Evolutionary conservation across 2,888 invertebrate species (phyloP).

Genomic region (Encarsia formosa): DNA sequence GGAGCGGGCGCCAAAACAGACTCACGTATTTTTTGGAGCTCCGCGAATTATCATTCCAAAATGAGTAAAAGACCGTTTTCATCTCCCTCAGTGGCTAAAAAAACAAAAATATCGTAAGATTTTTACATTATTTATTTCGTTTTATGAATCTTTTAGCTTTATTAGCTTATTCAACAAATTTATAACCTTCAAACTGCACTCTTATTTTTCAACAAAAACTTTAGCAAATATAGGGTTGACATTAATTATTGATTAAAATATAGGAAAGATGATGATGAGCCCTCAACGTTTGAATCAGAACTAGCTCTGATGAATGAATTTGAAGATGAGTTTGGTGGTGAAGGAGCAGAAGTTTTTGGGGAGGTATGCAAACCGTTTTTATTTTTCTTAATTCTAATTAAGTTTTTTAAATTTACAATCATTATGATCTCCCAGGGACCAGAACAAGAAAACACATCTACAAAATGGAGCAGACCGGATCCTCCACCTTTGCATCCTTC

Average conservation of each 20-base stretch:
- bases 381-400: slow-evolving; percentile 5
- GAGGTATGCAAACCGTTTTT: slow-evolving; percentile 40
- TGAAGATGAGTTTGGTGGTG: slow-evolving; percentile 53
- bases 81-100: slow-evolving; percentile 12
- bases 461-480: slow-evolving; percentile 74
- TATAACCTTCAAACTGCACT: slow-evolving; percentile 15
- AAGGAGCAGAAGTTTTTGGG: slow-evolving; percentile 54
- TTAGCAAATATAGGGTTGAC: not conserved
- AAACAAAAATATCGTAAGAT: slow-evolving; percentile 9
- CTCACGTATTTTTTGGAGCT: too few relatives aligned
- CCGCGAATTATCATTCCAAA: too few relatives aligned
- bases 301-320: slow-evolving; percentile 61
- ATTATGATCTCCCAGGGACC: slow-evolving; percentile 56
- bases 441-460: slow-evolving; percentile 63
- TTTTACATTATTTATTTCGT: not conserved
- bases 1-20: too few relatives aligned
- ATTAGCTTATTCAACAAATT: not conserved
- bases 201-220: not conserved
- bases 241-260: not conserved
- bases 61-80: slow-evolving; percentile 18
- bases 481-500: slow-evolving; percentile 64
- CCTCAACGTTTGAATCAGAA: slow-evolving; percentile 65
- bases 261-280: slow-evolving; percentile 58
- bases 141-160: not conserved
- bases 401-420: not conserved